Evolutionary conservation across 2,888 invertebrate species (phyloP).

Genomic region (Unio delphinus): DNA sequence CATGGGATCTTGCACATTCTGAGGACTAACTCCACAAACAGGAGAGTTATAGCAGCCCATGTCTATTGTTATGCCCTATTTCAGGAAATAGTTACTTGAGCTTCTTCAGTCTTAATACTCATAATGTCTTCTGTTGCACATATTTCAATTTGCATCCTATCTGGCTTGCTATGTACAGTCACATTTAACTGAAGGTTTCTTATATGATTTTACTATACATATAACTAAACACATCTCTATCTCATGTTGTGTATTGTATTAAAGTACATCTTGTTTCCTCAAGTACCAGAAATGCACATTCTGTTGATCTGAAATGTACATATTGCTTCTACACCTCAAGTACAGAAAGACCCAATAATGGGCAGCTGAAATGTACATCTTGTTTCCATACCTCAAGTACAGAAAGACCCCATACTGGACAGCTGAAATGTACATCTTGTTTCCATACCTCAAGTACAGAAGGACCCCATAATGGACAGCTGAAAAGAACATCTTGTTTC

Average conservation of each 20-base stretch:
- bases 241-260: not conserved
- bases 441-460: conserved; percentile 77
- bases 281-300: too few relatives aligned
- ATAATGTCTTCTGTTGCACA: too few relatives aligned
- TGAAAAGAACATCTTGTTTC: conserved; percentile 71
- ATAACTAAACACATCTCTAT: not conserved
- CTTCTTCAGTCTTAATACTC: too few relatives aligned
- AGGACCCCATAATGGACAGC: conserved; percentile 77
- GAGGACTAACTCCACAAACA: too few relatives aligned
- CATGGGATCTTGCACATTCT: too few relatives aligned
- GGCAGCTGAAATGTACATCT: conserved; percentile 71
- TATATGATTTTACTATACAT: not conserved
- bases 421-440: conserved; percentile 69
- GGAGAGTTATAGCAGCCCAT: too few relatives aligned
- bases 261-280: not conserved
- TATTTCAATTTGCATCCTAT: too few relatives aligned
- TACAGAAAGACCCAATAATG: conserved; percentile 78
- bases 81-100: too few relatives aligned
- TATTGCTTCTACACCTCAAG: conserved; percentile 75
- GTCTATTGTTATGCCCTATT: too few relatives aligned
- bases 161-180: too few relatives aligned
- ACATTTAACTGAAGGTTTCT: too few relatives aligned
- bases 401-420: conserved; percentile 79
- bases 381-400: conserved; percentile 76
- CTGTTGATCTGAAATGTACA: not conserved